Conservation (phyloP, 2,113 vertebrate species). For the Sceloporus undulatus region DNA sequence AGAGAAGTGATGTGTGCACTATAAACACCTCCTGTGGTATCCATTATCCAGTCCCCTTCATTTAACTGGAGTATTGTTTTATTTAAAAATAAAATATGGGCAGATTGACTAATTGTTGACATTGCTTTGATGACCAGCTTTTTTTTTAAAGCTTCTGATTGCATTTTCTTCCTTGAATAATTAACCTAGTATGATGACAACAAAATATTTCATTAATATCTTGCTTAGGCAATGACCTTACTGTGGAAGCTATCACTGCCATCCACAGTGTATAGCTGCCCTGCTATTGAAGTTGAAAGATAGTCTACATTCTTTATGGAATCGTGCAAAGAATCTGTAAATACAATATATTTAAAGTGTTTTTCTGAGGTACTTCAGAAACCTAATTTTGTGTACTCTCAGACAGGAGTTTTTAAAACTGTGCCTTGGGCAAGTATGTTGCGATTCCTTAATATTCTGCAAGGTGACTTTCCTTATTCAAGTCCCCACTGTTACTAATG, state of each 20-base stretch:
- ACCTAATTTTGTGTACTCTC: neutral
- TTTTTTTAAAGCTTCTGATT: conserved; percentile 37
- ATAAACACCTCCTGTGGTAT: too few species aligned
- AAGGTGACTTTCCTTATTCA: conserved; percentile 41
- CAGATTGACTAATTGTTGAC: conserved; percentile 24
- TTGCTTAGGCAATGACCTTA: conserved; percentile 16
- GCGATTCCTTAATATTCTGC: neutral
- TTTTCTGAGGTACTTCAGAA: neutral
- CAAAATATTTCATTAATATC: conserved; percentile 64
- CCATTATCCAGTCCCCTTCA: neutral
- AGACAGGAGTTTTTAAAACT: conserved; percentile 13
- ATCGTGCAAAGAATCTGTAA: conserved; percentile 28
- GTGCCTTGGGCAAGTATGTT: neutral
- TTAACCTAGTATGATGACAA: conserved; percentile 22
- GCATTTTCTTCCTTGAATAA: conserved; percentile 55
- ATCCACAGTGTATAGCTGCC: conserved; percentile 39
- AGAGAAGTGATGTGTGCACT: neutral
- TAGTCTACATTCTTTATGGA: conserved; percentile 49
- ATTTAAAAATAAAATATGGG: neutral
- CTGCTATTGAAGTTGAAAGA: conserved; percentile 27
- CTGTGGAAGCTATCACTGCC: conserved; percentile 35
- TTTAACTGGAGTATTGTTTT: neutral
- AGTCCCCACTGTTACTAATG: conserved; percentile 11
- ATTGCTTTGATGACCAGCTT: neutral
- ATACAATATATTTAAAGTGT: conserved; percentile 19